These are phyloP conservation scores for Spicauda simplicius DNA, from an alignment of 2,888 invertebrate genomes.

Conservation along the genomic window DNA sequence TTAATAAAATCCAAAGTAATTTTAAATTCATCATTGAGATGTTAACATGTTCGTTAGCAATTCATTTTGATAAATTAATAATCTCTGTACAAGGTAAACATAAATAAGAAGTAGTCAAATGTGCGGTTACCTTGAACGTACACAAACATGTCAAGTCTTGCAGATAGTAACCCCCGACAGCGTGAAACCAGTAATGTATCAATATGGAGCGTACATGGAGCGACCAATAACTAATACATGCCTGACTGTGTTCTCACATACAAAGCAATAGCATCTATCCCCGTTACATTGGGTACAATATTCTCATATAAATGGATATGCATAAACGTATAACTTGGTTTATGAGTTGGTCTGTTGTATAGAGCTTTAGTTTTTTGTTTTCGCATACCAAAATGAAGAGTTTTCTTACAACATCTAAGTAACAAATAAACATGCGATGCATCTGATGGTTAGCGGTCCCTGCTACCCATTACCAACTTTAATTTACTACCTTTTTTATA, in stretches of 20 bases:
- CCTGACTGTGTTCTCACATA: background rate
- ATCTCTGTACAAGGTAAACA: background rate
- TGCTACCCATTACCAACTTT: no score
- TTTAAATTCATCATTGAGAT: no score
- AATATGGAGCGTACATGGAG: background rate
- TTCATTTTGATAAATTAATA: no score
- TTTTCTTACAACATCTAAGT: no score
- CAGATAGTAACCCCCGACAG: background rate
- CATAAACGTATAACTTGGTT: background rate
- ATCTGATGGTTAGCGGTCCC: no score
- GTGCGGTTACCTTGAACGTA: background rate
- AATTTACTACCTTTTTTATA: no score
- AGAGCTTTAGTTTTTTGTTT: no score
- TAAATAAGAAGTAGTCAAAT: background rate
- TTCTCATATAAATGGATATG: background rate
- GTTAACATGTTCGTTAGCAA: no score
- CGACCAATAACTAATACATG: background rate
- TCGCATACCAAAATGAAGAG: no score
- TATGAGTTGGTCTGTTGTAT: background rate
- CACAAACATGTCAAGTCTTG: background rate
- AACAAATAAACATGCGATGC: no score
- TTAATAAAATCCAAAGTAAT: no score
- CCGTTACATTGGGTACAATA: background rate
- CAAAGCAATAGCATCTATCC: background rate
- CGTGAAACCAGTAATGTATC: background rate